Conservation (phyloP, 2,113 vertebrate genomes). For the Oreochromis niloticus region DNA sequence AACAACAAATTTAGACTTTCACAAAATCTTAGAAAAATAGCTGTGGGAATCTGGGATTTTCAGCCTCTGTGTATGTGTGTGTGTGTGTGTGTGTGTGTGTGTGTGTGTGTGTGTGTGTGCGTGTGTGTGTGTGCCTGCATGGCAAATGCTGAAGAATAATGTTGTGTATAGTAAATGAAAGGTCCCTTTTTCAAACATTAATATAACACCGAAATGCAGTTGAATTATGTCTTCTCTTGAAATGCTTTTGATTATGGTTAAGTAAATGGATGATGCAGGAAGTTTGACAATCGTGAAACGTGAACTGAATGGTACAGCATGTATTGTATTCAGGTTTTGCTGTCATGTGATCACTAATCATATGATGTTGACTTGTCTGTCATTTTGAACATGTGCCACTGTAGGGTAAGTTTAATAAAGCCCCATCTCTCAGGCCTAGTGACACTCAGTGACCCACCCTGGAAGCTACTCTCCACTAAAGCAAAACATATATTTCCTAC, state of each 20-base stretch:
- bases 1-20: not conserved
- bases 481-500: not conserved
- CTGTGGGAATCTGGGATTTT: not conserved
- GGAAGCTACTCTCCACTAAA: not conserved
- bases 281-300: not conserved
- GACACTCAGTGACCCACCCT: not conserved
- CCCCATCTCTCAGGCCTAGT: too few species aligned
- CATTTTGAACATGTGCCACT: rapidly evolving
- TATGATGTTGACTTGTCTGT: not conserved
- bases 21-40: not conserved
- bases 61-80: not conserved
- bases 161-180: not conserved
- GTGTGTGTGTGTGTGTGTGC: not conserved
- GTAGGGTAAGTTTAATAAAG: too few species aligned
- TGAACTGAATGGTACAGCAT: not conserved
- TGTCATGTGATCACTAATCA: not conserved
- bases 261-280: not conserved
- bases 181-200: not conserved
- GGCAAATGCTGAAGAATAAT: not conserved
- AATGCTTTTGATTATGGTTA: not conserved
- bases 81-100: not conserved
- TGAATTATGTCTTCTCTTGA: not conserved
- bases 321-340: not conserved
- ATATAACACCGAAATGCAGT: not conserved
- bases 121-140: too few species aligned